Percentiles rank a stretch among this genome's conserved stretches.
Evolutionary conservation across 2,888 invertebrate species (phyloP).

Genomic region (Dolomedes plantarius): DNA sequence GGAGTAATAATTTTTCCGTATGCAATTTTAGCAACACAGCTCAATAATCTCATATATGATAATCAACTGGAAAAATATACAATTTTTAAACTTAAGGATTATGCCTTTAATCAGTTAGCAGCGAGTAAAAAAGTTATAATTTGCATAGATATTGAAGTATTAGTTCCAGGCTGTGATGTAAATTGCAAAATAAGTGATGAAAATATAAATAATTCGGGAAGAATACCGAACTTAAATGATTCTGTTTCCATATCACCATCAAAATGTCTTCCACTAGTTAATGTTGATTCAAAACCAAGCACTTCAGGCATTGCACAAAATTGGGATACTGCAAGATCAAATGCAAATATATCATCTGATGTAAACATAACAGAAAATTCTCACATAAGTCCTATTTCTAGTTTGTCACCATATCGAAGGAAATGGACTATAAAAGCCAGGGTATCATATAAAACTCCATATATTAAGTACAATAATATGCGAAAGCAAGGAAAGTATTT

Average conservation of each 20-base stretch:
- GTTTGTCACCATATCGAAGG: slow-evolving; percentile 94
- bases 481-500: slow-evolving; percentile 94
- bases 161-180: slow-evolving; percentile 84
- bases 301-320: background rate
- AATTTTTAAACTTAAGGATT: slow-evolving; percentile 87
- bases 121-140: slow-evolving; percentile 89
- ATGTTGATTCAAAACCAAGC: background rate
- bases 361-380: no score
- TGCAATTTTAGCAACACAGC: slow-evolving; percentile 92
- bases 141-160: slow-evolving; percentile 85
- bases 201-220: slow-evolving; percentile 77
- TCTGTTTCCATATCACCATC: background rate
- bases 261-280: background rate
- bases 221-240: no score
- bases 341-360: no score
- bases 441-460: slow-evolving; percentile 86
- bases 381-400: slow-evolving; percentile 82
- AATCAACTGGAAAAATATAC: slow-evolving; percentile 84
- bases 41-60: slow-evolving; percentile 82
- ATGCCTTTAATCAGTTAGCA: slow-evolving; percentile 85
- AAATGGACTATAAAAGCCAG: slow-evolving; percentile 95
- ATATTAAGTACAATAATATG: slow-evolving; percentile 90
- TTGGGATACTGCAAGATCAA: background rate
- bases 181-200: slow-evolving; percentile 86
- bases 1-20: slow-evolving; percentile 75